Evolutionary conservation across 2,113 vertebrate species (phyloP).

Genomic region (Triplophysa tibetana): DNA sequence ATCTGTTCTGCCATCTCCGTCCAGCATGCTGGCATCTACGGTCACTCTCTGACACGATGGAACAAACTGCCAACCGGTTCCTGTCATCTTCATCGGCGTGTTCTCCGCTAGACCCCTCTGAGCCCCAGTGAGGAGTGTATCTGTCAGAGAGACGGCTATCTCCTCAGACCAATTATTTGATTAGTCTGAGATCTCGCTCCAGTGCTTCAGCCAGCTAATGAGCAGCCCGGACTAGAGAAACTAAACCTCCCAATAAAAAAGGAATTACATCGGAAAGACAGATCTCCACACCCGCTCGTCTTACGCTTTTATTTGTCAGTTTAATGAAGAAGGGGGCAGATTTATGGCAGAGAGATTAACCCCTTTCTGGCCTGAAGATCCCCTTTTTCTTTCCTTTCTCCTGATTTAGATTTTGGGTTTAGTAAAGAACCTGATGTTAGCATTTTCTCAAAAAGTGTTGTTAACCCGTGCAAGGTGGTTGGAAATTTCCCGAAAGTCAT

Average conservation of each 20-base stretch:
- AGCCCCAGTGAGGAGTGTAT: constrained; percentile 55
- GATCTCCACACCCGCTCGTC: constrained; percentile 17
- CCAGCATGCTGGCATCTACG: not conserved
- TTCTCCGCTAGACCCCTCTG: constrained; percentile 51
- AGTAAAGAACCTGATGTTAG: too few relatives aligned
- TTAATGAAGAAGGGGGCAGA: constrained; percentile 43
- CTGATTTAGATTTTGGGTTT: not conserved
- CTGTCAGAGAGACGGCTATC: constrained; percentile 66
- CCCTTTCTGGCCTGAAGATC: not conserved
- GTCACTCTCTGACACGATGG: constrained; percentile 6
- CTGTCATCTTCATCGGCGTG: constrained; percentile 47
- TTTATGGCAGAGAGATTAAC: constrained; percentile 24
- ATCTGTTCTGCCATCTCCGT: not conserved
- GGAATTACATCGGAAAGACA: constrained; percentile 20
- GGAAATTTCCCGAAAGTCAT: too few relatives aligned
- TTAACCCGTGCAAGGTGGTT: too few relatives aligned
- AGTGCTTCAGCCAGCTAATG: constrained; percentile 66
- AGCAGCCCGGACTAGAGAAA: constrained; percentile 44
- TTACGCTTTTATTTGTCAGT: constrained; percentile 37
- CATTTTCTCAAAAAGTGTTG: not conserved
- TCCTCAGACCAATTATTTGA: constrained; percentile 76
- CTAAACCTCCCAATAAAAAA: constrained; percentile 61
- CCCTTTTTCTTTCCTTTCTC: too few relatives aligned
- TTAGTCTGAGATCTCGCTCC: constrained; percentile 67
- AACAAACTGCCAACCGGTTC: constrained; percentile 13